These are phyloP conservation scores for Drosophila sturtevanti DNA, from an alignment of 1,140 invertebrate genomes.

Conservation along the genomic window DNA sequence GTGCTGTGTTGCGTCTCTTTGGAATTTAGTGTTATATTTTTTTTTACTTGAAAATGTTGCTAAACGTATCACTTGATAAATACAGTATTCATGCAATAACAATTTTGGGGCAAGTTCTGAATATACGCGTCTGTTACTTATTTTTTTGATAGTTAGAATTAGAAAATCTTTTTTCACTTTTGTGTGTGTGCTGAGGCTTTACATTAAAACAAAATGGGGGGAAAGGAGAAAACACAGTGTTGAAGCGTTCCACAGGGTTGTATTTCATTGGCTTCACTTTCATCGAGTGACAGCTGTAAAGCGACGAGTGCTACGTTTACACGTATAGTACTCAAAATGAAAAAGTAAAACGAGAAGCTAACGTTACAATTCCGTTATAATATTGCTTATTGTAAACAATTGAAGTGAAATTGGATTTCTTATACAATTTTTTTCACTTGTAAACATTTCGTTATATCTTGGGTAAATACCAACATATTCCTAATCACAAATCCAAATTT, in stretches of 20 bases:
- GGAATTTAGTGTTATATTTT: slow-evolving; percentile 51
- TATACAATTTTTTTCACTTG: no score
- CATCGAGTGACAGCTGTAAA: slow-evolving; percentile 27
- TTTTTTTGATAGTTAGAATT: slow-evolving; percentile 21
- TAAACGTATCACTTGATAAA: slow-evolving; percentile 44
- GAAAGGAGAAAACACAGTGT: slow-evolving; percentile 66
- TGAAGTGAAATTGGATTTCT: neutral
- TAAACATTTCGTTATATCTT: no score
- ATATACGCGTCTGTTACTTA: slow-evolving; percentile 63
- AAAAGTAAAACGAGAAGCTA: neutral
- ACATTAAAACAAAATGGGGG: slow-evolving; percentile 73
- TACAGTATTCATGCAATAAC: slow-evolving; percentile 25
- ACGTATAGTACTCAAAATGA: neutral
- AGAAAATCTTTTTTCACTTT: slow-evolving; percentile 66
- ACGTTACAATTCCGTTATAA: neutral
- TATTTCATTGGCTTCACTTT: slow-evolving; percentile 33
- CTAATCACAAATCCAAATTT: no score
- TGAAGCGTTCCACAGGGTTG: slow-evolving; percentile 61
- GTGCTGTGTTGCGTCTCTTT: slow-evolving; percentile 21
- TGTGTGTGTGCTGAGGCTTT: slow-evolving; percentile 32
- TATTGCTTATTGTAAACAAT: neutral
- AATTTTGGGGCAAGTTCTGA: slow-evolving; percentile 56
- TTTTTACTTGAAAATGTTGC: slow-evolving; percentile 31
- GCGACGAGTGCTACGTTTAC: slow-evolving; percentile 16
- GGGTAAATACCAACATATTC: no score